Conservation (phyloP, 2,888 invertebrate species). For the Drosophila leonis region DNA sequence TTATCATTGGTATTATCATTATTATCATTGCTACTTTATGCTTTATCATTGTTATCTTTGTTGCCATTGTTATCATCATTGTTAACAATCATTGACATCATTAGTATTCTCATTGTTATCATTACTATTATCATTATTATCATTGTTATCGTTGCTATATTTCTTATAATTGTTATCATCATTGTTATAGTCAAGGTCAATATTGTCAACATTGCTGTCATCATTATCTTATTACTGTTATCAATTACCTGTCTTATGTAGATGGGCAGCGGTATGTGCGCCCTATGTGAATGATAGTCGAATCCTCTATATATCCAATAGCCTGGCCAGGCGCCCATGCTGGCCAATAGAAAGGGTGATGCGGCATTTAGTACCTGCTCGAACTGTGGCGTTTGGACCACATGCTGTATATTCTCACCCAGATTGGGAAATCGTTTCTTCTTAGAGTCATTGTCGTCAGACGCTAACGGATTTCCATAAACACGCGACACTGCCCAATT, state of each 20-base stretch:
- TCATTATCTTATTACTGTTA: too few relatives aligned
- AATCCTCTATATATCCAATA: slow-evolving; percentile 73
- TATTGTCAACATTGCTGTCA: too few relatives aligned
- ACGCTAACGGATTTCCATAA: background rate
- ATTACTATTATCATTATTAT: background rate
- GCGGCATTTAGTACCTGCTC: slow-evolving; percentile 47
- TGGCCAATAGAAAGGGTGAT: slow-evolving; percentile 63
- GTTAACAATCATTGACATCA: too few relatives aligned
- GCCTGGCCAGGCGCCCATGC: slow-evolving; percentile 73
- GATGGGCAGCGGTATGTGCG: slow-evolving; percentile 57
- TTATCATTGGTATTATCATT: too few relatives aligned
- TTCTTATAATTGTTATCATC: background rate
- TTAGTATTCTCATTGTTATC: background rate
- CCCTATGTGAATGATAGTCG: slow-evolving; percentile 66
- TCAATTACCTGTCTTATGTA: slow-evolving; percentile 69
- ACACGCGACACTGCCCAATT: slow-evolving; percentile 23
- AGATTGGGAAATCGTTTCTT: slow-evolving; percentile 44
- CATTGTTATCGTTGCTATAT: background rate
- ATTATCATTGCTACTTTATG: too few relatives aligned
- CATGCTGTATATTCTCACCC: slow-evolving; percentile 64
- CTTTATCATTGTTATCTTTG: too few relatives aligned
- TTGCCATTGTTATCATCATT: background rate
- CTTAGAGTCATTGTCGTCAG: slow-evolving; percentile 5
- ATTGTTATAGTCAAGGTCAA: background rate
- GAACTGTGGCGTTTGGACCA: slow-evolving; percentile 61